These are phyloP conservation scores for Turritopsis rubra DNA, from an alignment of 30 jellyfish, hydroid and myxozoan genomes.

Conservation along the genomic window DNA sequence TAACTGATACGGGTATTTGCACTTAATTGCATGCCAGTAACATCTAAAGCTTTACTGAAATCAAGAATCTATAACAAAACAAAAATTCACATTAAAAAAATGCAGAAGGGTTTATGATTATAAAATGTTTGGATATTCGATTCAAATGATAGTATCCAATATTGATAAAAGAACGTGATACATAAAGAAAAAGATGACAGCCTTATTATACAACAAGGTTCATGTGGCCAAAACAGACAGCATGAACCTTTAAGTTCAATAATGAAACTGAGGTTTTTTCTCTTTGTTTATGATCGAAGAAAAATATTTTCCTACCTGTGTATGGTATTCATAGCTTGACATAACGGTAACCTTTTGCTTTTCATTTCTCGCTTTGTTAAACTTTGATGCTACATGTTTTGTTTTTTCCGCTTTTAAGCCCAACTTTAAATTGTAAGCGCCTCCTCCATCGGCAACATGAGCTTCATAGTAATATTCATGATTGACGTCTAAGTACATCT, in stretches of 20 bases:
- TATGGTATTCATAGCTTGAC: slow-evolving; percentile 35
- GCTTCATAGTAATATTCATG: slow-evolving; percentile 58
- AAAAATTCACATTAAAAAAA: too few relatives aligned
- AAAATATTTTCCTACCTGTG: slow-evolving; percentile 52
- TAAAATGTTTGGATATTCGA: neutral
- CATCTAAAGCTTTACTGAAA: neutral
- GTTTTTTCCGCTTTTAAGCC: slow-evolving; percentile 62
- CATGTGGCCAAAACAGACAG: too few relatives aligned
- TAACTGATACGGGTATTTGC: neutral
- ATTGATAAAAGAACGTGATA: too few relatives aligned
- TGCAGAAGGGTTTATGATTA: neutral
- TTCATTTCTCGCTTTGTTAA: slow-evolving; percentile 55
- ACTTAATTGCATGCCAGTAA: neutral
- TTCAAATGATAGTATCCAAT: too few relatives aligned
- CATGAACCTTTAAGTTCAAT: neutral
- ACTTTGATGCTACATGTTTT: slow-evolving; percentile 39
- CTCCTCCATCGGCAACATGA: slow-evolving; percentile 66
- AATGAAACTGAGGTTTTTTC: neutral
- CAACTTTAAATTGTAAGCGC: slow-evolving; percentile 47
- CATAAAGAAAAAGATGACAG: too few relatives aligned
- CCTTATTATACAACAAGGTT: too few relatives aligned
- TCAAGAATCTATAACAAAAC: neutral
- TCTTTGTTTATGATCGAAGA: too few relatives aligned
- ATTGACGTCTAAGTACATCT: slow-evolving; percentile 41
- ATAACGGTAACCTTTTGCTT: slow-evolving; percentile 48